Evolutionary conservation across 2,797 vertebrate species (phyloP).

Genomic region (Oreonectes daqikongensis): DNA sequence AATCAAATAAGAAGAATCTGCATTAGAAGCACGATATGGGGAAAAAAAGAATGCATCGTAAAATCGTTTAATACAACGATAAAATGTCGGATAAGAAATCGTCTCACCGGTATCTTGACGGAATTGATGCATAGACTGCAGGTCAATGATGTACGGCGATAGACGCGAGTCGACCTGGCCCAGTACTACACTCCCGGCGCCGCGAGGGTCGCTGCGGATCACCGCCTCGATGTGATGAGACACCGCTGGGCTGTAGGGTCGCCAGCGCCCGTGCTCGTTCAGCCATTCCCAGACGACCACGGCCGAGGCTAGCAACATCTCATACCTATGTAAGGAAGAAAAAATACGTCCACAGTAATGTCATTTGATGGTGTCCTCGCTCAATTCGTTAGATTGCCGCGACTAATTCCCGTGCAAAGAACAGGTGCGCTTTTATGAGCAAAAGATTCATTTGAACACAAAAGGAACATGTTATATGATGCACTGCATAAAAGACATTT

Average conservation of each 20-base stretch:
- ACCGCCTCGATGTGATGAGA: slow-evolving; percentile 96
- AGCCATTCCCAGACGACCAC: slow-evolving; percentile 98
- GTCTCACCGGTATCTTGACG: slow-evolving; percentile 90
- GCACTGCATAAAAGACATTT: slow-evolving; percentile 20
- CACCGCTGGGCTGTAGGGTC: slow-evolving; percentile 94
- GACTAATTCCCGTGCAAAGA: slow-evolving; percentile 3
- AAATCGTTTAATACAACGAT: not conserved
- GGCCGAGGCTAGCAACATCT: slow-evolving; percentile 92
- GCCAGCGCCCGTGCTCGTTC: slow-evolving; percentile 97
- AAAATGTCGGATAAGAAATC: not conserved
- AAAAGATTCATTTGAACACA: slow-evolving; percentile 21
- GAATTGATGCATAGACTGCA: slow-evolving; percentile 96
- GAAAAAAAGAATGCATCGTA: not conserved
- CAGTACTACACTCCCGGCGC: slow-evolving; percentile 87
- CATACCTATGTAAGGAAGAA: slow-evolving; percentile 69
- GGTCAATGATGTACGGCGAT: slow-evolving; percentile 91
- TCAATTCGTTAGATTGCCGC: slow-evolving; percentile 39
- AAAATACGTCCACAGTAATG: slow-evolving; percentile 31
- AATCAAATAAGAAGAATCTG: not conserved
- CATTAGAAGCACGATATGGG: not conserved
- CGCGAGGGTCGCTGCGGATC: slow-evolving; percentile 88
- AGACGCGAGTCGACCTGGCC: slow-evolving; percentile 92
- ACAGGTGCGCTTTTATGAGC: slow-evolving; percentile 39
- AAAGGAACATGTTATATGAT: slow-evolving; percentile 24
- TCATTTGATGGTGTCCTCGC: slow-evolving; percentile 5